These are phyloP conservation scores for Luperina nickerlii DNA, from an alignment of 2,888 invertebrate genomes.

Conservation along the genomic window DNA sequence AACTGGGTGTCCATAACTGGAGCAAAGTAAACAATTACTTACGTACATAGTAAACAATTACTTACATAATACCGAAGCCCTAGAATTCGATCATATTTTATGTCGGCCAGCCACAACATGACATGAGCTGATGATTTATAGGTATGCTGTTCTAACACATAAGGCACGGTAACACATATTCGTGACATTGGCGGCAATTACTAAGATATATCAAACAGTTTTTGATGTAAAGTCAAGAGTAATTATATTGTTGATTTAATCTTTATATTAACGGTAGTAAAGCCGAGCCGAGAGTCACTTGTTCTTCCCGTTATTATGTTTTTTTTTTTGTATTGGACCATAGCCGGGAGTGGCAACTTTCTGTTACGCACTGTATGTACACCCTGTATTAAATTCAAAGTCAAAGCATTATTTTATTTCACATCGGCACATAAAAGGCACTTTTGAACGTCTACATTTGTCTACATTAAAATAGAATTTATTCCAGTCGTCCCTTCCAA, in stretches of 20 bases:
- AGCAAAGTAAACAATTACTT: conserved; percentile 49
- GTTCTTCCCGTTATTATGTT: background rate
- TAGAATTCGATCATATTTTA: conserved; percentile 27
- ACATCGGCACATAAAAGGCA: too few relatives aligned
- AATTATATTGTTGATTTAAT: background rate
- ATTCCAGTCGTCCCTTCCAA: too few relatives aligned
- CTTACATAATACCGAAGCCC: conserved; percentile 30
- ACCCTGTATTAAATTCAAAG: too few relatives aligned
- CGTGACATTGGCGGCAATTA: conserved; percentile 23
- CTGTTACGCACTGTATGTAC: background rate
- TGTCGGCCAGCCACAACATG: conserved; percentile 42
- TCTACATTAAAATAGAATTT: too few relatives aligned
- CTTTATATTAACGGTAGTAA: background rate
- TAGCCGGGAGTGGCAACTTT: background rate
- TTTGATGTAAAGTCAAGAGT: background rate
- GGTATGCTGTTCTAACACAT: conserved; percentile 20
- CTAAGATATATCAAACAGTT: background rate
- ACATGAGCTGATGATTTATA: conserved; percentile 31
- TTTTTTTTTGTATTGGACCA: background rate
- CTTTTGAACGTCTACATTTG: too few relatives aligned
- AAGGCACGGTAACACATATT: conserved; percentile 35
- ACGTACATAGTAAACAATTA: conserved; percentile 44
- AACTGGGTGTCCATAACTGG: conserved; percentile 27
- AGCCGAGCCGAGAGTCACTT: background rate
- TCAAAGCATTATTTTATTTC: too few relatives aligned